Evolutionary conservation across 2,113 vertebrate genomes (phyloP).

Genomic region (Ptyas mucosa): DNA sequence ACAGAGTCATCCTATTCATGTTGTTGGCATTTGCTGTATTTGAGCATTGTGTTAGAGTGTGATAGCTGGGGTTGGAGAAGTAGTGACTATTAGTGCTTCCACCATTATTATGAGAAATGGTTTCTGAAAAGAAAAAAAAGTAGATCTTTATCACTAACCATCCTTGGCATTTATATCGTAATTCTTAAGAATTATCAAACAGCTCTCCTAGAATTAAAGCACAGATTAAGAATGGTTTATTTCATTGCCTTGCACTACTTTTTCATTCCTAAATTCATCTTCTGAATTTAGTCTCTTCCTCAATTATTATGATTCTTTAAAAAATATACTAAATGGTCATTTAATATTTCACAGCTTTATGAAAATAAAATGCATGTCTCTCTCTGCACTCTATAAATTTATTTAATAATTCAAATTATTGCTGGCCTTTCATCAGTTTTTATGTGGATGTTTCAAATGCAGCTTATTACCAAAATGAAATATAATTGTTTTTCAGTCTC

Average conservation of each 20-base stretch:
- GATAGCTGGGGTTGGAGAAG: constrained; percentile 97
- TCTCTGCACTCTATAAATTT: neutral
- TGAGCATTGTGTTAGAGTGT: constrained; percentile 86
- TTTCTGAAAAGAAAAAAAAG: constrained; percentile 71
- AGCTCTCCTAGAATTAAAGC: neutral
- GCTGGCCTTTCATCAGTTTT: neutral
- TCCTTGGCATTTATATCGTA: neutral
- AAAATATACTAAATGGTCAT: neutral
- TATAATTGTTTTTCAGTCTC: neutral
- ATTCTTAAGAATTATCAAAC: neutral
- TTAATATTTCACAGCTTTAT: neutral
- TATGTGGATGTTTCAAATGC: neutral
- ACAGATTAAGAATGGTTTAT: neutral
- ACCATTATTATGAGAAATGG: constrained; percentile 74
- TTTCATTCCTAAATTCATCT: neutral
- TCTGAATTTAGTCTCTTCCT: neutral
- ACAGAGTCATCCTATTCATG: constrained; percentile 70
- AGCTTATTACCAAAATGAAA: neutral
- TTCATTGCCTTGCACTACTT: neutral
- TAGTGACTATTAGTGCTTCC: constrained; percentile 86
- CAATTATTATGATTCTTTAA: neutral
- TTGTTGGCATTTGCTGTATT: constrained; percentile 74
- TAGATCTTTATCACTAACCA: neutral
- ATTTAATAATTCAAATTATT: neutral
- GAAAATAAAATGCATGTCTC: neutral